phyloP scores from a whole-genome alignment of 2,888 invertebrate genomes.

The Chaetoderma sp. region DNA sequence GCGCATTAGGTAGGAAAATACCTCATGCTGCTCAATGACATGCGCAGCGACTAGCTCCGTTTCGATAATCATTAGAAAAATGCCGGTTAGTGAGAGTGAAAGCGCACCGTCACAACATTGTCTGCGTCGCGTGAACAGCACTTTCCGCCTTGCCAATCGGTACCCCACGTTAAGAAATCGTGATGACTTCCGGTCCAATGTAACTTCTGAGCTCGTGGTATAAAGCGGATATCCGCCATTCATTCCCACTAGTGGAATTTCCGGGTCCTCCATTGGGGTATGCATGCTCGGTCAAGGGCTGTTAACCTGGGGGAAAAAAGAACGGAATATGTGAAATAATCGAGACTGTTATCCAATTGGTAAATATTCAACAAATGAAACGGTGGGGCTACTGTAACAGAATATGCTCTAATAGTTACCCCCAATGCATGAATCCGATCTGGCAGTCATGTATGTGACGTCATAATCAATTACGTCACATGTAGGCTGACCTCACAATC shows the following conservation, averaged over 20 bases:
- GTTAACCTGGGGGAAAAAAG: too few relatives aligned
- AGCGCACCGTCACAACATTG: slow-evolving; percentile 59
- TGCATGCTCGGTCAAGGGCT: too few relatives aligned
- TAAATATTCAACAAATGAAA: too few relatives aligned
- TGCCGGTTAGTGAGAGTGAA: slow-evolving; percentile 59
- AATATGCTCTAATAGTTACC: too few relatives aligned
- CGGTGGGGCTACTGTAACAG: too few relatives aligned
- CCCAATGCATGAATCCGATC: too few relatives aligned
- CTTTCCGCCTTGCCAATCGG: slow-evolving; percentile 62
- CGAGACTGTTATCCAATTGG: too few relatives aligned
- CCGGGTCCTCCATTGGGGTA: slow-evolving; percentile 61
- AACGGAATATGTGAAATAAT: too few relatives aligned
- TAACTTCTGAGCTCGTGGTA: slow-evolving; percentile 36
- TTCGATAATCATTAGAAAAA: slow-evolving; percentile 63
- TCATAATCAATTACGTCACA: too few relatives aligned
- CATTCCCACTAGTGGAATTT: slow-evolving; percentile 62
- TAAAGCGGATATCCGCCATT: slow-evolving; percentile 54
- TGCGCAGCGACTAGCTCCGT: slow-evolving; percentile 57
- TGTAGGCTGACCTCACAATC: too few relatives aligned
- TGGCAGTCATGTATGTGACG: too few relatives aligned
- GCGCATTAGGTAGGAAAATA: slow-evolving; percentile 57
- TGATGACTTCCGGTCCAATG: slow-evolving; percentile 19
- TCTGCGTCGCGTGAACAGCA: slow-evolving; percentile 58
- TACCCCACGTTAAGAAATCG: slow-evolving; percentile 64
- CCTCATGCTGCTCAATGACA: slow-evolving; percentile 40